Evolutionary conservation across 2,797 vertebrate genomes (phyloP).

Genomic region (Coranthus polyacanthus): DNA sequence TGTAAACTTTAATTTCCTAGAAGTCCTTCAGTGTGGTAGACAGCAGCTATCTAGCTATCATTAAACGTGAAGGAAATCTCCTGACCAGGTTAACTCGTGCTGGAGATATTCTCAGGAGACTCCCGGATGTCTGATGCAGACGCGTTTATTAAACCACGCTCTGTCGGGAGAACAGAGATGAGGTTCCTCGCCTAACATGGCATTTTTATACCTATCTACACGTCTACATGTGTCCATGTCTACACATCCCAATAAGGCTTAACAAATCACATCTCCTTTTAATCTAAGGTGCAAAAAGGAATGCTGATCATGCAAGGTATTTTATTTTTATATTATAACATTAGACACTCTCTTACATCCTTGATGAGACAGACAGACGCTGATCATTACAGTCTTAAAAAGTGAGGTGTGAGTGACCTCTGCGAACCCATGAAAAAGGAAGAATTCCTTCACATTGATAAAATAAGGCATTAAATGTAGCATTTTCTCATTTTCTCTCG

Average conservation of each 20-base stretch:
- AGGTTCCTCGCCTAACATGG: conserved; percentile 2
- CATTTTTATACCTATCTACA: neutral
- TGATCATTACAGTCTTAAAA: neutral
- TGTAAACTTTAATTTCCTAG: too few species aligned
- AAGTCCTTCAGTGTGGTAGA: neutral
- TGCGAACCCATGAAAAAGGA: too few species aligned
- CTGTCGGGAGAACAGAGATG: neutral
- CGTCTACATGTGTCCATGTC: neutral
- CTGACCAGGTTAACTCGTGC: conserved; percentile 11
- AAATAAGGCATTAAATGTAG: too few species aligned
- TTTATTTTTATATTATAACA: too few species aligned
- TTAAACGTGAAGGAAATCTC: conserved; percentile 15
- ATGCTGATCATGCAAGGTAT: too few species aligned
- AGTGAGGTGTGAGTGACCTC: neutral
- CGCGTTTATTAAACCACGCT: conserved; percentile 7
- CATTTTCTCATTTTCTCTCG: too few species aligned
- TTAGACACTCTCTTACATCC: neutral
- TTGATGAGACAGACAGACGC: neutral
- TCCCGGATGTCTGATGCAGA: neutral
- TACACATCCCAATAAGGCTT: neutral
- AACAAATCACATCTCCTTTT: too few species aligned
- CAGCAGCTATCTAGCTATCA: neutral
- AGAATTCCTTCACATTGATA: too few species aligned
- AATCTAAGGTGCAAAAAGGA: too few species aligned
- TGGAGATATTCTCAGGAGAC: conserved; percentile 1